A percentile compares a stretch with the other conserved stretches of the same genome.
These are phyloP conservation scores for Apotomis turbidana DNA, from an alignment of 2,888 invertebrate genomes.

Conservation along the genomic window DNA sequence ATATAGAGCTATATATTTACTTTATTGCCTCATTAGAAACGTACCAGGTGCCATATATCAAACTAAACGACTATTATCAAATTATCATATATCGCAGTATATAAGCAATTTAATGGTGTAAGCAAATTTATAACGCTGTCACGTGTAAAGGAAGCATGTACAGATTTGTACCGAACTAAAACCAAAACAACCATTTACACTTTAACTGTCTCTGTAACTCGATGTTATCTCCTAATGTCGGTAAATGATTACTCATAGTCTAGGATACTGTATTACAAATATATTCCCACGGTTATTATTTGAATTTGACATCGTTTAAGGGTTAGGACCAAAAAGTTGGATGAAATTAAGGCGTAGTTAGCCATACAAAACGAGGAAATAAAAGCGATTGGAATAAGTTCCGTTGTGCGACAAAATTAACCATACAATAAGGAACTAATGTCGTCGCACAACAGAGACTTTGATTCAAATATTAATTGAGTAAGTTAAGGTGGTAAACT, in stretches of 20 bases:
- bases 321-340: too few species aligned
- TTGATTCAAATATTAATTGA: too few species aligned
- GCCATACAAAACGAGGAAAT: too few species aligned
- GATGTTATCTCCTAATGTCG: constrained; percentile 39
- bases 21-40: constrained; percentile 16
- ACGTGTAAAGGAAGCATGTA: constrained; percentile 16
- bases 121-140: constrained; percentile 30
- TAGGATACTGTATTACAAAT: too few species aligned
- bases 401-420: too few species aligned
- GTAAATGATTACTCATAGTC: constrained; percentile 32
- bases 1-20: background rate
- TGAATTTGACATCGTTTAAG: too few species aligned
- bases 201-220: constrained; percentile 36
- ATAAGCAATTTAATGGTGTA: constrained; percentile 19
- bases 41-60: constrained; percentile 14
- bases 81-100: constrained; percentile 16
- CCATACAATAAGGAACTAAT: too few species aligned
- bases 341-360: too few species aligned
- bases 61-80: constrained; percentile 11
- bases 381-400: too few species aligned
- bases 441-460: too few species aligned
- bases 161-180: constrained; percentile 36
- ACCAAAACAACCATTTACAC: constrained; percentile 41
- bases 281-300: too few species aligned
- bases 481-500: too few species aligned